These are phyloP conservation scores for Rousettus leschenaultii DNA, from an alignment of 2,113 vertebrate species.

Conservation along the genomic window DNA sequence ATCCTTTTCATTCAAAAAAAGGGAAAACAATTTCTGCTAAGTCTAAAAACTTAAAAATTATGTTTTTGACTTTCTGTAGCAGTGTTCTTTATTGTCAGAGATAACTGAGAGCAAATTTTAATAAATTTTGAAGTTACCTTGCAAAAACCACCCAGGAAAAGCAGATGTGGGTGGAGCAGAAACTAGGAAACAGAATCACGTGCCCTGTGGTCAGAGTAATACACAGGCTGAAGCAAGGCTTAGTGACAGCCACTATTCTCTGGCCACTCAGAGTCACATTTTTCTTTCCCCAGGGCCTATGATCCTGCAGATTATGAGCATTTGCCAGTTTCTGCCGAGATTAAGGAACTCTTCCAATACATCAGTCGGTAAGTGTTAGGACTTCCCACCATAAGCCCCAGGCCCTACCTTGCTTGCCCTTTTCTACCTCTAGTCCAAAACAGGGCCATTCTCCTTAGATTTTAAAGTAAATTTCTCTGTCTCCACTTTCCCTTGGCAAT, in stretches of 20 bases:
- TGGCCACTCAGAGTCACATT: rapidly evolving
- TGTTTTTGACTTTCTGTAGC: neutral
- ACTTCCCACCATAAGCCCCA: neutral
- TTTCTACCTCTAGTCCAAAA: neutral
- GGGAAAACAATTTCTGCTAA: neutral
- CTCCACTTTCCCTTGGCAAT: neutral
- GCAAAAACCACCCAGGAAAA: neutral
- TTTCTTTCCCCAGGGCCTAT: constrained; percentile 82
- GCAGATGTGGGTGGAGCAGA: neutral
- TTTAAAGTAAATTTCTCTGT: constrained; percentile 12
- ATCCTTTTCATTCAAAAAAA: neutral
- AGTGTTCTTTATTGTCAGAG: neutral
- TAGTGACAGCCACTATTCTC: neutral
- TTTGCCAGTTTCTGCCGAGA: constrained; percentile 90
- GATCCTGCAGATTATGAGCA: constrained; percentile 91
- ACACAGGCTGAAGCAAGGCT: neutral
- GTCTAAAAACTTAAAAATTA: neutral
- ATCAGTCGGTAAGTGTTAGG: constrained; percentile 87
- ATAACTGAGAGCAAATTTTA: neutral
- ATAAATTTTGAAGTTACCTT: neutral
- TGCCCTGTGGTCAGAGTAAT: neutral
- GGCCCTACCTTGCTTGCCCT: neutral
- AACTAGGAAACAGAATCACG: neutral
- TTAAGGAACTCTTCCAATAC: constrained; percentile 96
- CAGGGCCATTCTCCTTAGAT: neutral